Evolutionary conservation across 2,113 vertebrate species (phyloP).

Genomic region (Lycocorax pyrrhopterus): DNA sequence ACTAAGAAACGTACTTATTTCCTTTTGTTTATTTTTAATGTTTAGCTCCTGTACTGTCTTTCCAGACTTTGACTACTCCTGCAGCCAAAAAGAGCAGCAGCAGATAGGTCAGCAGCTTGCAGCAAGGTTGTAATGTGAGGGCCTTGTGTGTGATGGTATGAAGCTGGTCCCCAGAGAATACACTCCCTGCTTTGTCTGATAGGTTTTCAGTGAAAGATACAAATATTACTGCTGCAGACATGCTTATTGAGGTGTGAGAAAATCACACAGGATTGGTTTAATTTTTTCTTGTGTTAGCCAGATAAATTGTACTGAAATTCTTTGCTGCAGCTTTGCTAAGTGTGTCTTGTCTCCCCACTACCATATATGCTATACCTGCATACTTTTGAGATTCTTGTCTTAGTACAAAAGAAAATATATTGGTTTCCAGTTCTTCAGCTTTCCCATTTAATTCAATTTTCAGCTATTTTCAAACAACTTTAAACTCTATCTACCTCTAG

Average conservation of each 20-base stretch:
- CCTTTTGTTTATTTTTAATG: background rate
- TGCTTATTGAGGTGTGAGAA: background rate
- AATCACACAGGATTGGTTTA: background rate
- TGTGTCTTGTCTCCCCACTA: background rate
- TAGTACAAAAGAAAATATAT: background rate
- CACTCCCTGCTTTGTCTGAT: background rate
- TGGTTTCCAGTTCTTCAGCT: background rate
- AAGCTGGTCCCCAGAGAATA: background rate
- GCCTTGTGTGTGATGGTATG: background rate
- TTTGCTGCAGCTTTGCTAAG: background rate
- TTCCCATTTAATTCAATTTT: background rate
- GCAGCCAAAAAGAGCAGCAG: background rate
- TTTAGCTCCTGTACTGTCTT: background rate
- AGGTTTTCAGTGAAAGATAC: background rate
- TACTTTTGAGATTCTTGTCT: background rate
- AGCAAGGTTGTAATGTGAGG: background rate
- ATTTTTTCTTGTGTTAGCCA: background rate
- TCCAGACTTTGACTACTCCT: background rate
- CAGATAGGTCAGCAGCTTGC: background rate
- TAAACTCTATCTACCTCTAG: background rate
- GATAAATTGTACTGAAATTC: background rate
- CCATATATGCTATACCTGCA: accelerated
- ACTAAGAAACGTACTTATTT: background rate
- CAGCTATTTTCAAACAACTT: background rate
- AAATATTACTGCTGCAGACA: background rate